phyloP scores from a whole-genome alignment of 1,140 invertebrate species.

The Drosophila orena region DNA sequence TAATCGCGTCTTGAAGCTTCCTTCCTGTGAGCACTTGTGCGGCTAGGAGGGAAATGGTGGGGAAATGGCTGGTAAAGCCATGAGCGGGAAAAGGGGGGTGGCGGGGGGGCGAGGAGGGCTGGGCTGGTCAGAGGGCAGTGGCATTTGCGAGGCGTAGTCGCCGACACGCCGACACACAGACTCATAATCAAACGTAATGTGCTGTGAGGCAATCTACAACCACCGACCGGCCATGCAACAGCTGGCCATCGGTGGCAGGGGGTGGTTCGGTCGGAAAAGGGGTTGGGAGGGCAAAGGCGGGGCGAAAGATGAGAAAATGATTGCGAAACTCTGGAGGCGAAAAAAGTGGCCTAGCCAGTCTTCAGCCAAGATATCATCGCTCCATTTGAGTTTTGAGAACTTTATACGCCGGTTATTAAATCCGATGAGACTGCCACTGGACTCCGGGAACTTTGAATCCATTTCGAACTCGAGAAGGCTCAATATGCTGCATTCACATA shows the following conservation, averaged over 20 bases:
- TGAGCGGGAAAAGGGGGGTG: slow-evolving; percentile 1
- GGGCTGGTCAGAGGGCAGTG: slow-evolving; percentile 7
- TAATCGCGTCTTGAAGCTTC: slow-evolving; percentile 81
- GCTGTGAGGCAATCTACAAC: slow-evolving; percentile 73
- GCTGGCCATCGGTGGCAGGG: slow-evolving; percentile 33
- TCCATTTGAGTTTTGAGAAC: slow-evolving; percentile 18
- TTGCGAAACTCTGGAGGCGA: slow-evolving; percentile 57
- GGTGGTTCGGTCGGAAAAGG: background rate
- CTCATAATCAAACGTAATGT: slow-evolving; percentile 79
- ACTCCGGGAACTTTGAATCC: slow-evolving; percentile 40
- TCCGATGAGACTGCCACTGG: slow-evolving; percentile 17
- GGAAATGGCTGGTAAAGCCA: background rate
- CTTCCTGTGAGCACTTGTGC: slow-evolving; percentile 72
- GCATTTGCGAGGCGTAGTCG: slow-evolving; percentile 71
- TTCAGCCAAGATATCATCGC: slow-evolving; percentile 27
- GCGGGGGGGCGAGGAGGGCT: too few species aligned
- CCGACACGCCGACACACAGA: slow-evolving; percentile 47
- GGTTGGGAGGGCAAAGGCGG: background rate
- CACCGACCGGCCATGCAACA: slow-evolving; percentile 57
- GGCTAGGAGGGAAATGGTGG: too few species aligned
- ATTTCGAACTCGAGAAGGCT: slow-evolving; percentile 9
- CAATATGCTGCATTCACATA: background rate
- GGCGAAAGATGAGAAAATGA: slow-evolving; percentile 50
- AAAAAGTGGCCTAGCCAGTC: slow-evolving; percentile 28
- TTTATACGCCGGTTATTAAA: slow-evolving; percentile 29